Conservation (phyloP, 2,888 invertebrate species). For the Yponomeuta evonymella region DNA sequence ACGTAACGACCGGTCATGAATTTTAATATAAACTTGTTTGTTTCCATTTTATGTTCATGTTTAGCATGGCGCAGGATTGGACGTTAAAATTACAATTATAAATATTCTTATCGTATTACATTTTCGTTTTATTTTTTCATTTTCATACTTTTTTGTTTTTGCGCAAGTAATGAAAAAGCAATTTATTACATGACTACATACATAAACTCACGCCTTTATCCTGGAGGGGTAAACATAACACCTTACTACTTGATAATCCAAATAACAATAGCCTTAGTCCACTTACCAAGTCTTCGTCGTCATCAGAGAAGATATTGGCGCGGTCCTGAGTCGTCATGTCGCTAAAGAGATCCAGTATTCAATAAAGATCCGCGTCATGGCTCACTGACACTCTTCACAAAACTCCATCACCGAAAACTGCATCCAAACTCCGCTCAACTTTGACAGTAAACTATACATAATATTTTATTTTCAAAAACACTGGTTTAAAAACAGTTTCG, state of each 20-base stretch:
- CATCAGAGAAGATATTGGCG: conserved; percentile 63
- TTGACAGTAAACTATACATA: neutral
- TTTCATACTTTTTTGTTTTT: no score
- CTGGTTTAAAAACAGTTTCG: no score
- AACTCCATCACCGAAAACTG: conserved; percentile 50
- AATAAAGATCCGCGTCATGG: conserved; percentile 50
- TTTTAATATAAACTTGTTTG: neutral
- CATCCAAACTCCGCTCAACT: conserved; percentile 46
- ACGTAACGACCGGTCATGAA: conserved; percentile 1
- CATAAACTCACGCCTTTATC: no score
- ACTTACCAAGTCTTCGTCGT: conserved; percentile 68
- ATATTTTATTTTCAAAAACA: no score
- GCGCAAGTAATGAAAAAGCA: no score
- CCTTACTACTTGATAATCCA: neutral
- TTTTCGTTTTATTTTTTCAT: no score
- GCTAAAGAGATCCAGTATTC: conserved; percentile 40
- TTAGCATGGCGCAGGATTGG: no score
- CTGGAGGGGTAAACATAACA: no score
- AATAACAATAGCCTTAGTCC: neutral
- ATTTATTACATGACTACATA: no score
- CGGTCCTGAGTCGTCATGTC: conserved; percentile 65
- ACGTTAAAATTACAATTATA: no score
- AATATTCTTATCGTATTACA: no score
- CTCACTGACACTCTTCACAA: conserved; percentile 52
- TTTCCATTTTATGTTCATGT: neutral